Base-by-base conservation (phyloP, 2,888 invertebrate species). In the Ethmia dodecea region DNA sequence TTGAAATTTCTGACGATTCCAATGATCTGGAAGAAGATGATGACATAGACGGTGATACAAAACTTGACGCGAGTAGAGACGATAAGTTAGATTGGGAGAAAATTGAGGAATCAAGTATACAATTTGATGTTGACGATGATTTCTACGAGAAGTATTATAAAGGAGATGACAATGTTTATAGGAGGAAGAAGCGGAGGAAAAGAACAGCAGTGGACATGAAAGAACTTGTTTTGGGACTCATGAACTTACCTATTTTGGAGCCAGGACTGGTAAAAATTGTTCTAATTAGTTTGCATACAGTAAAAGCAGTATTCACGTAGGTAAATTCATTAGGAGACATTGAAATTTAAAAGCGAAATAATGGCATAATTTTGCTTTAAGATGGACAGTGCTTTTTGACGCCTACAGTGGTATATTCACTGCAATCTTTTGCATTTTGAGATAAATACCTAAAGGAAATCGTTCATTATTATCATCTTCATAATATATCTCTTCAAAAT, bases 81-180 rank as follows among this genome's bases (percentile, higher is more conserved):
- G 49, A 56, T 2, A 35, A 30, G 5, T 60, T 49, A 3, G 13
- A 12, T 18, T 2, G 14, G 6, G 6, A 13, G 2, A 31, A 24
- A 10, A 8, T 31, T 1, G 24, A 24, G 3, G 24, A 13, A 24
- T 14, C 13, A n/a, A 1, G 22, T 2, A 11, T 11, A 6, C 29
- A 20, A 20, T 35, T 32, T 25, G 26, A n/a, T 15, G 18, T 32
- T 22, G 28, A 29, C 11, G 36, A 15, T n/a, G 45, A 42, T 2
- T 35, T 40, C 16, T 56, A 46, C 39, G 70, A 74, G 29, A 53
- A 32, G 3, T 58, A 56, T 16, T 50, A 49, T 12, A 65, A 50
- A 42, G 69, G 52, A 4, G 34, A 45, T 2, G 48, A 61, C 35
- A 65, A 67, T 10, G 60, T 74, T 13, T 75, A 73, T 38, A 62